Percentiles rank a stretch among this genome's conserved stretches.
These are phyloP conservation scores for Streptopelia turtur DNA, from an alignment of 2,797 vertebrate genomes.

Conservation along the genomic window DNA sequence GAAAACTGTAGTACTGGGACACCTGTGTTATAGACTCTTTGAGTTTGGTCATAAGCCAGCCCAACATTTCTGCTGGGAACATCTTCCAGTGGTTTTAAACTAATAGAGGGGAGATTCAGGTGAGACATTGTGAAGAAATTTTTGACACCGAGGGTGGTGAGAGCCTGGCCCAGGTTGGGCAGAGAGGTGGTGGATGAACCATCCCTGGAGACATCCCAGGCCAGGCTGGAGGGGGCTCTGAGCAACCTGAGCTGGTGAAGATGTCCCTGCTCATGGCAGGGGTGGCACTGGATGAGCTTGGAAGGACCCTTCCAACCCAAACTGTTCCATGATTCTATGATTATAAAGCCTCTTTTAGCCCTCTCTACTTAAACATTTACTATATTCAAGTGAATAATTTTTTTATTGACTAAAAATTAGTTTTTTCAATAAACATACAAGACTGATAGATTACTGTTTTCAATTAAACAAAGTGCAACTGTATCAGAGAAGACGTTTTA, in stretches of 20 bases:
- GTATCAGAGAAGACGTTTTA: not conserved
- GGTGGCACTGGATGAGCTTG: not conserved
- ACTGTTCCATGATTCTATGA: not conserved
- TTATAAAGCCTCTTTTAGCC: not conserved
- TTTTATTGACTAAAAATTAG: not conserved
- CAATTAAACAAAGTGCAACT: not conserved
- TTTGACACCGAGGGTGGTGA: not conserved
- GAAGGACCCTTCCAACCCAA: not conserved
- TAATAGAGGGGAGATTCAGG: not conserved
- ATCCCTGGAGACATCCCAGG: not conserved
- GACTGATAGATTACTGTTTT: not conserved
- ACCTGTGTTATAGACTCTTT: not conserved
- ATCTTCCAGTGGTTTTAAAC: not conserved
- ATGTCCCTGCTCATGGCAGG: accelerated
- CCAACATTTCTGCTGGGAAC: not conserved
- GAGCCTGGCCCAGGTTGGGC: accelerated
- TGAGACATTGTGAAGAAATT: not conserved
- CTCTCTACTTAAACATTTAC: not conserved
- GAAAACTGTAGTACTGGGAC: not conserved
- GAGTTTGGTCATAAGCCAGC: not conserved
- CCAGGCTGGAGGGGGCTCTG: not conserved
- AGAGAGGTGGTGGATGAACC: accelerated
- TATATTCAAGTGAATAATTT: not conserved
- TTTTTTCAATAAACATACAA: not conserved
- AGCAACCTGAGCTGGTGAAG: not conserved